Evolutionary conservation across 2,888 invertebrate species (phyloP), one percentile per base, ranked within the genome.

Genomic region (Agelastica alni): DNA sequence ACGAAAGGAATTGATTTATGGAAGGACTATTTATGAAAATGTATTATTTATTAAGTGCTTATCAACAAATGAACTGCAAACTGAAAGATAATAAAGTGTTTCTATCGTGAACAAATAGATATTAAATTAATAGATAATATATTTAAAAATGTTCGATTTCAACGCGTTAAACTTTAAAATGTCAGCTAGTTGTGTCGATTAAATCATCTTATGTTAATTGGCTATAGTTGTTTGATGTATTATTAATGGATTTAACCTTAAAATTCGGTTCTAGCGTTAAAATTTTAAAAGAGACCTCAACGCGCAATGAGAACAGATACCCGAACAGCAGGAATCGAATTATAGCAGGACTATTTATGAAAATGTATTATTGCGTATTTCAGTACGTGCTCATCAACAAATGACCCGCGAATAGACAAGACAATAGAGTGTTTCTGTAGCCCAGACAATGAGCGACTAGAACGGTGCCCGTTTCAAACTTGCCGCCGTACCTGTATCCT

Each of bases 61-160:
- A 68, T 71, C 70, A 70, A 64, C 64, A 64, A 67, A 65, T 66
- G 66, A 66, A 64, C 69, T 60, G 71, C 69, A 66, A 74, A 72
- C 71, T 72, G 75, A 75, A 75, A 74, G 73, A 75, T 74, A 75
- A 75, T 75, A 71, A 74, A 72, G 67, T 68, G 73, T 72, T 70
- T 72, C 72, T 70, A 71, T 70, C 66, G 67, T n/a, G n/a, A n/a
- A n/a, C n/a, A n/a, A n/a, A n/a, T n/a, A n/a, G n/a, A n/a, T n/a
- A n/a, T n/a, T n/a, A n/a, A n/a, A n/a, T n/a, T n/a, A n/a, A n/a
- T n/a, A n/a, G n/a, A n/a, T n/a, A n/a, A n/a, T n/a, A n/a, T n/a
- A n/a, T n/a, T n/a, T n/a, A n/a, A n/a, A n/a, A n/a, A n/a, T n/a
- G n/a, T n/a, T n/a, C n/a, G n/a, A n/a, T n/a, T n/a, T n/a, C n/a